Evolutionary conservation across 2,797 vertebrate genomes (phyloP).

Genomic region (Rhodeus uyekii): DNA sequence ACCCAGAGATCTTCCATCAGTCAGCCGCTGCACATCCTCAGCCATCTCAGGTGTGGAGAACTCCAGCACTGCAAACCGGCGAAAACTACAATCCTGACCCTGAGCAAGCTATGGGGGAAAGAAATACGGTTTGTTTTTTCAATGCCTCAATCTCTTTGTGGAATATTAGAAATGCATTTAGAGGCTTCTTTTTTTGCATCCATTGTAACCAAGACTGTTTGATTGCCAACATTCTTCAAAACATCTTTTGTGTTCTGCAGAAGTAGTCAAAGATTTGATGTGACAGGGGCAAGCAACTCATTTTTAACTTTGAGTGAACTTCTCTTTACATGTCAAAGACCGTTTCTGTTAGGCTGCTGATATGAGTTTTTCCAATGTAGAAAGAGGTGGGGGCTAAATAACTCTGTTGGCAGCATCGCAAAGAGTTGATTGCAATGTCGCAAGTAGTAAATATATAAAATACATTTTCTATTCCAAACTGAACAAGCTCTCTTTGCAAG

Average conservation of each 20-base stretch:
- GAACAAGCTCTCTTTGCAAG: too few species aligned
- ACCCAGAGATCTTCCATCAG: conserved; percentile 77
- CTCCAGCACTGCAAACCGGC: conserved; percentile 91
- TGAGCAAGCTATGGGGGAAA: conserved; percentile 82
- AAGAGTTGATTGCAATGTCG: not conserved
- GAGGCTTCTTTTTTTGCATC: too few species aligned
- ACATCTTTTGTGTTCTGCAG: not conserved
- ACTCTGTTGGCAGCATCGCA: not conserved
- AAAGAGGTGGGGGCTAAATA: too few species aligned
- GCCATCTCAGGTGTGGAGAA: conserved; percentile 83
- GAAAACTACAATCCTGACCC: conserved; percentile 89
- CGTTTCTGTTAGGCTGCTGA: not conserved
- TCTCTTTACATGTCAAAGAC: not conserved
- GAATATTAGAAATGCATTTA: not conserved
- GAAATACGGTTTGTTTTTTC: not conserved
- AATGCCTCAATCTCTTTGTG: too few species aligned
- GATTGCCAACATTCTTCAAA: not conserved
- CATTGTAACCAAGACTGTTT: not conserved
- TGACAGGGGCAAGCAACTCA: not conserved
- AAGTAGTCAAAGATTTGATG: not conserved
- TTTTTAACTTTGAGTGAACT: not conserved
- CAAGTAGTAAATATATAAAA: too few species aligned
- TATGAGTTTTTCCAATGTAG: too few species aligned
- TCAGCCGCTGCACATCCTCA: conserved; percentile 79
- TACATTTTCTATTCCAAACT: too few species aligned